A percentile compares a stretch with the other conserved stretches of the same genome.
These are phyloP conservation scores for Okapia johnstoni DNA, from an alignment of 2,113 vertebrate species.

Conservation along the genomic window DNA sequence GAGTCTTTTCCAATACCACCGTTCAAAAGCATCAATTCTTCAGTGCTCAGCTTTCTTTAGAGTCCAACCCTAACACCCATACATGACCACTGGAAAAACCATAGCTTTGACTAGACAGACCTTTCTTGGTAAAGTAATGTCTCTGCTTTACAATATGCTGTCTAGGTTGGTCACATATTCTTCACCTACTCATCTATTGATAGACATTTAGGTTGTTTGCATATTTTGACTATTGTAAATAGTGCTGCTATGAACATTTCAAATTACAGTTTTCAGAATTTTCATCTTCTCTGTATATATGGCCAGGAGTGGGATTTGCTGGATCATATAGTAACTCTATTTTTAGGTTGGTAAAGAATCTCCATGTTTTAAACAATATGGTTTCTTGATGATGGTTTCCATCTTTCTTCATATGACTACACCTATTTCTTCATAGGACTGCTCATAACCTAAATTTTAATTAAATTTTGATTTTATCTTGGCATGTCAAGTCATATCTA, in stretches of 20 bases:
- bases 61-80: background rate
- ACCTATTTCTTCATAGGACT: background rate
- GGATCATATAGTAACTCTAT: background rate
- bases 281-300: background rate
- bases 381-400: background rate
- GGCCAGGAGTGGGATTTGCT: background rate
- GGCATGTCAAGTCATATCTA: background rate
- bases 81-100: background rate
- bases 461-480: background rate
- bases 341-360: background rate
- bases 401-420: background rate
- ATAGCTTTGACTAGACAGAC: background rate
- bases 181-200: background rate
- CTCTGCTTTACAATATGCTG: background rate
- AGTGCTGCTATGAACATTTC: background rate
- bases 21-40: background rate
- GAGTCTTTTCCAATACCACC: background rate
- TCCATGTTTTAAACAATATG: background rate
- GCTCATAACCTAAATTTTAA: background rate
- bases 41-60: accelerated
- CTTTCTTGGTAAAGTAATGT: background rate
- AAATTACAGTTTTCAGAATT: background rate
- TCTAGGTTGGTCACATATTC: background rate
- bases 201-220: background rate
- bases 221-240: background rate